phyloP scores from a whole-genome alignment of 1,140 invertebrate genomes.

The Camponotus pennsylvanicus region DNA sequence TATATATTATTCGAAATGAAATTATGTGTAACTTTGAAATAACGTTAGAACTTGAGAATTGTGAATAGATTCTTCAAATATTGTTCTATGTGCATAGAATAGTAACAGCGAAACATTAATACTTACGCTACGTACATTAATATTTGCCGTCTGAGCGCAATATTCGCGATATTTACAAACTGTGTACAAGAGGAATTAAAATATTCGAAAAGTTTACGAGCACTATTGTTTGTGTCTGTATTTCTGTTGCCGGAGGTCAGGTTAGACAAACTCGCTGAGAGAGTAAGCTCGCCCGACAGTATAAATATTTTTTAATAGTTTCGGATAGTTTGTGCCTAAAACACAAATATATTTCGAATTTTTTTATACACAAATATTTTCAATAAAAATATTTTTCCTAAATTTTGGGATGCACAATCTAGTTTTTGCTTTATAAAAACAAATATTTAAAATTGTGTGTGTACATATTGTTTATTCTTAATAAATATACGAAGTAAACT shows the following conservation, averaged over 20 bases:
- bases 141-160: not conserved
- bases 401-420: not conserved
- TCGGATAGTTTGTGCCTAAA: constrained; percentile 13
- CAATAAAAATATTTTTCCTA: constrained; percentile 38
- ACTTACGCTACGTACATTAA: not conserved
- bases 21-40: not conserved
- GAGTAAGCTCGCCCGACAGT: not conserved
- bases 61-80: not conserved
- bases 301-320: constrained; percentile 54
- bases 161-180: constrained; percentile 21
- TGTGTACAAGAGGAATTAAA: constrained; percentile 13
- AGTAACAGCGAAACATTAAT: not conserved
- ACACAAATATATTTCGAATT: not conserved
- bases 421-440: not conserved
- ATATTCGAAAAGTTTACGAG: constrained; percentile 42
- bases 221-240: constrained; percentile 12
- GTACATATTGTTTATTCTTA: not conserved
- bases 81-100: not conserved
- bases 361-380: constrained; percentile 20
- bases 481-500: not conserved
- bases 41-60: not conserved
- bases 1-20: not conserved
- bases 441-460: no score
- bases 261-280: constrained; percentile 25
- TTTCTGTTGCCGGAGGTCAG: constrained; percentile 5